A percentile compares a stretch with the other conserved stretches of the same genome.
These are phyloP conservation scores for Suillia variegata DNA, from an alignment of 2,888 invertebrate genomes.

Conservation along the genomic window DNA sequence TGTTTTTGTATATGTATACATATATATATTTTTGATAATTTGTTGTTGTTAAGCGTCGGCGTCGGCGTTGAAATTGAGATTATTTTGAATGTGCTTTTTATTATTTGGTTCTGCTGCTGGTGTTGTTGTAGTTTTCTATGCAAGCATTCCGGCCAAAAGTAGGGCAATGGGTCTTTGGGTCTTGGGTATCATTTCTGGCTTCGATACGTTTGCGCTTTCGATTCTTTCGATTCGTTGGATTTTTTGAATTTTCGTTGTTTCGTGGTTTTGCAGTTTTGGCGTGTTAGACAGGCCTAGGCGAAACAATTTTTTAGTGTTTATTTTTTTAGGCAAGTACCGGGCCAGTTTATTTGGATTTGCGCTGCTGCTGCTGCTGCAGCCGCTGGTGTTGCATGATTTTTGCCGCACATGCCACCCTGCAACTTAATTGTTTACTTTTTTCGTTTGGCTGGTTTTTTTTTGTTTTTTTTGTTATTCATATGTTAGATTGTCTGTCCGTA, in stretches of 20 bases:
- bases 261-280: background rate
- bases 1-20: too few relatives aligned
- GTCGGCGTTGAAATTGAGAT: slow-evolving; percentile 11
- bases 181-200: background rate
- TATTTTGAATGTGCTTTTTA: too few relatives aligned
- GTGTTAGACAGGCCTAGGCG: slow-evolving; percentile 17
- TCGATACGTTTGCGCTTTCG: background rate
- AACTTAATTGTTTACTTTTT: background rate
- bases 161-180: slow-evolving; percentile 57
- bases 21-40: slow-evolving; percentile 6
- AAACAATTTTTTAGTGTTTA: slow-evolving; percentile 22
- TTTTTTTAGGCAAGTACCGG: slow-evolving; percentile 7
- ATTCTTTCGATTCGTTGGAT: background rate
- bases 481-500: too few relatives aligned
- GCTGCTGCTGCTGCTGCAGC: too few relatives aligned
- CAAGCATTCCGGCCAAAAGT: slow-evolving; percentile 37
- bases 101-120: too few relatives aligned
- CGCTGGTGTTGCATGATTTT: too few relatives aligned
- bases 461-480: too few relatives aligned
- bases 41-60: background rate
- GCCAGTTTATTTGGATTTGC: background rate
- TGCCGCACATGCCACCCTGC: background rate
- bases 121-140: too few relatives aligned
- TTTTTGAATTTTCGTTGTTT: slow-evolving; percentile 5
- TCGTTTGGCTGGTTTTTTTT: too few relatives aligned